Evolutionary conservation across 2,888 invertebrate species (phyloP).

Genomic region (Erebia palarica): DNA sequence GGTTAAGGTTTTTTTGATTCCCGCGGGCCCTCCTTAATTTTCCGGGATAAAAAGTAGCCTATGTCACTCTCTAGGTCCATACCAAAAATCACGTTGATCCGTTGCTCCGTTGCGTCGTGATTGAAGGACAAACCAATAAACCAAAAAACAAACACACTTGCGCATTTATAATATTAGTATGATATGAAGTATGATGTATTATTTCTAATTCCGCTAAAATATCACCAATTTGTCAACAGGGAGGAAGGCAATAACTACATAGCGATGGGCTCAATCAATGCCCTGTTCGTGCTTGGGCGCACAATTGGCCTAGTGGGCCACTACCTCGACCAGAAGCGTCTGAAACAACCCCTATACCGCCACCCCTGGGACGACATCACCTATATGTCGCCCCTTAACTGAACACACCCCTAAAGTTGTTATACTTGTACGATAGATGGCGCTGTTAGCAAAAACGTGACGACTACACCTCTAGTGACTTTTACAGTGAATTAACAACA

Average conservation of each 20-base stretch:
- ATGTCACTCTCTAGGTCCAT: no score
- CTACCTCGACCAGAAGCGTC: constrained; percentile 98
- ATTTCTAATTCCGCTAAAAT: no score
- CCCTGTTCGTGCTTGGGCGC: constrained; percentile 98
- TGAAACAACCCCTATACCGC: constrained; percentile 99
- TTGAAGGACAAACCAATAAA: no score
- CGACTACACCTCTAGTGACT: neutral
- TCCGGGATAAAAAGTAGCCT: no score
- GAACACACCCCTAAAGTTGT: constrained; percentile 34
- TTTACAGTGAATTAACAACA: no score
- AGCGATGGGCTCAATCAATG: constrained; percentile 98
- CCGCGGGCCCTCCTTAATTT: no score
- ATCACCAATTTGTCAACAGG: constrained; percentile 60
- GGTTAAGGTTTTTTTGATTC: no score
- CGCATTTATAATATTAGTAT: no score
- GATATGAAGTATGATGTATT: no score
- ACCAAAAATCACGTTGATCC: no score
- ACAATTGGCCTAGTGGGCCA: constrained; percentile 99
- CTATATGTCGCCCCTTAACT: constrained; percentile 76
- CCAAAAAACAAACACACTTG: no score
- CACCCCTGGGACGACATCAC: constrained; percentile 99
- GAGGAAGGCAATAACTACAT: constrained; percentile 99
- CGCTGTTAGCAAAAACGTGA: neutral
- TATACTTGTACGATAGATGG: constrained; percentile 16
- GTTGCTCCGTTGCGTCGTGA: no score